These are phyloP conservation scores for Periplaneta americana DNA, from an alignment of 1,140 invertebrate genomes.

Conservation along the genomic window DNA sequence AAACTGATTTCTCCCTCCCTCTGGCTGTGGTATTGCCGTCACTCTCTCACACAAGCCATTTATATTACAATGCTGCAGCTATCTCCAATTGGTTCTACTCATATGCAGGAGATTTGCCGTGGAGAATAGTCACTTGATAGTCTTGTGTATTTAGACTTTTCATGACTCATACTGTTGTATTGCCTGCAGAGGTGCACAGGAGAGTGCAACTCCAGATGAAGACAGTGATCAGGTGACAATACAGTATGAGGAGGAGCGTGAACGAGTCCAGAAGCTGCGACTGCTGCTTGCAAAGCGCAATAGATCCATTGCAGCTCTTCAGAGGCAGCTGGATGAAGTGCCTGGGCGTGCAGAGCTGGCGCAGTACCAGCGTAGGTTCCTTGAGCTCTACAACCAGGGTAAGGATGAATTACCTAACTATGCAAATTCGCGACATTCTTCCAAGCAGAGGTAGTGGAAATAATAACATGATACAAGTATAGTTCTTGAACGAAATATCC, in stretches of 20 bases:
- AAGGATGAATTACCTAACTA: conserved; percentile 10
- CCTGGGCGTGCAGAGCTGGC: conserved; percentile 87
- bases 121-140: too few species aligned
- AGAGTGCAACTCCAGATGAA: conserved; percentile 33
- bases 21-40: too few species aligned
- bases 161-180: too few species aligned
- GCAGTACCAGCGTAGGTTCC: conserved; percentile 92
- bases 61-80: too few species aligned
- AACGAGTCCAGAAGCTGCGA: conserved; percentile 48
- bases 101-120: too few species aligned
- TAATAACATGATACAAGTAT: too few species aligned
- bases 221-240: conserved; percentile 30
- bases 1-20: too few species aligned
- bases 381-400: conserved; percentile 96
- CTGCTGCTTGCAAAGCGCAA: conserved; percentile 74
- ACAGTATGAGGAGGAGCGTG: conserved; percentile 53
- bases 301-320: conserved; percentile 69
- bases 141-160: too few species aligned
- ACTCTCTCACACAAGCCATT: too few species aligned
- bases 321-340: conserved; percentile 81
- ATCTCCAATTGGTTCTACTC: too few species aligned
- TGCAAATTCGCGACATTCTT: background rate
- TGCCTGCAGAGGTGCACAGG: conserved; percentile 29
- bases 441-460: too few species aligned
- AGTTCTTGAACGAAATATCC: too few species aligned